Conservation (phyloP, 2,113 vertebrate species). For the Gorsachius goisagi region DNA sequence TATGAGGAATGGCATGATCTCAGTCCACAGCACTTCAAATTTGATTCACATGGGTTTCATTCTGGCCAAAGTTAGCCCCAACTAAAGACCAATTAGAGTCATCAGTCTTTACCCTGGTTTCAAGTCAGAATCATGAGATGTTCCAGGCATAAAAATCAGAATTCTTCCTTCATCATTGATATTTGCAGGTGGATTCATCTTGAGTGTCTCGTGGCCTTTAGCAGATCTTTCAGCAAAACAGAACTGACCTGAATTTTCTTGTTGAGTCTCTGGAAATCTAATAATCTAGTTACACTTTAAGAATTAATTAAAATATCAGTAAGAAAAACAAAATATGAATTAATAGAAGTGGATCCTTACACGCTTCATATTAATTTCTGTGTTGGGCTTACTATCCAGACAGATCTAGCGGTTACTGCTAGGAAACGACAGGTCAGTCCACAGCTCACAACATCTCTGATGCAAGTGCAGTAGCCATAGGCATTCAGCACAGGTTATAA, state of each 20-base stretch:
- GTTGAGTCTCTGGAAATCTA: not conserved
- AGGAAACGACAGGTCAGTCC: not conserved
- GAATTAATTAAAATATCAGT: not conserved
- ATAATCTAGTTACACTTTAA: not conserved
- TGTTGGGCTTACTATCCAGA: not conserved
- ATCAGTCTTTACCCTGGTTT: not conserved
- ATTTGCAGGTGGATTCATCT: not conserved
- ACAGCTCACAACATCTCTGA: not conserved
- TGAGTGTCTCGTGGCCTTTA: not conserved
- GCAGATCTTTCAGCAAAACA: not conserved
- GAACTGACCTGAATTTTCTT: not conserved
- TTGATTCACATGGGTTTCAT: not conserved
- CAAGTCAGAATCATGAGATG: not conserved
- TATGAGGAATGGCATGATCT: rapidly evolving
- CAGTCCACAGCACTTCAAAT: not conserved
- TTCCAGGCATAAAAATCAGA: not conserved
- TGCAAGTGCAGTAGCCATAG: not conserved
- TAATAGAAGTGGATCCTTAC: not conserved
- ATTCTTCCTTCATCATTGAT: not conserved
- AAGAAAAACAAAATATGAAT: not conserved
- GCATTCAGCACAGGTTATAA: not conserved
- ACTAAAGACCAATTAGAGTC: not conserved
- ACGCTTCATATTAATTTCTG: not conserved
- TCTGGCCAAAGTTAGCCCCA: not conserved
- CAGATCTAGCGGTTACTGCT: not conserved